These are phyloP conservation scores for Apis dorsata DNA, from an alignment of 1,140 invertebrate species.

Conservation along the genomic window DNA sequence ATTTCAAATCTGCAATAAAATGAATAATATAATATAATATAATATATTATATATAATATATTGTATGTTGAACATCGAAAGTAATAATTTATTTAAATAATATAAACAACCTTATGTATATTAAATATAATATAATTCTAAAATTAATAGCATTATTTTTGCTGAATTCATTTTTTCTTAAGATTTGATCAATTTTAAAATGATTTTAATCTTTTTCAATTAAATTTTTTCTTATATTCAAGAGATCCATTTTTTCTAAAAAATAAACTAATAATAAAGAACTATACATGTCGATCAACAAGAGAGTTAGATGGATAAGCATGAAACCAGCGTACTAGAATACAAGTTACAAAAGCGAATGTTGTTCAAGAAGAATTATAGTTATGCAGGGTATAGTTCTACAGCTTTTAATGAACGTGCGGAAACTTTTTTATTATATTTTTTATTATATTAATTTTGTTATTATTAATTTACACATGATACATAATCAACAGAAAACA, in stretches of 20 bases:
- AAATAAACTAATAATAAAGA: not conserved
- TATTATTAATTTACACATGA: constrained; percentile 1
- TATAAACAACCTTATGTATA: not conserved
- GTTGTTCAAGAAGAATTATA: not conserved
- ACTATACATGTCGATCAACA: not conserved
- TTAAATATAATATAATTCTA: not conserved
- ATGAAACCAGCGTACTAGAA: not conserved
- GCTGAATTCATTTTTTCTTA: not conserved
- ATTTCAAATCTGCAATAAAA: constrained; percentile 33
- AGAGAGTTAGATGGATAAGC: not conserved
- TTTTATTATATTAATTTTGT: not conserved
- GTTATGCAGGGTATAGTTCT: constrained; percentile 46
- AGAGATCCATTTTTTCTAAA: constrained; percentile 1
- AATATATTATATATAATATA: not conserved
- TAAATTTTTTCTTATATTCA: not conserved
- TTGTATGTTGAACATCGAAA: constrained; percentile 22
- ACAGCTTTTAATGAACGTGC: constrained; percentile 7
- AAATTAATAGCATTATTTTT: not conserved
- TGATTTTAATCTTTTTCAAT: not conserved
- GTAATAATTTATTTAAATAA: constrained; percentile 6
- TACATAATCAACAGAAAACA: not conserved
- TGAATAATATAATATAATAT: too few relatives aligned
- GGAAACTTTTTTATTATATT: too few relatives aligned
- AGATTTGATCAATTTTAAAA: not conserved
- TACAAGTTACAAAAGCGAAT: constrained; percentile 23